A percentile compares a stretch with the other conserved stretches of the same genome.
These are phyloP conservation scores for Leptinotarsa haldemani DNA, from an alignment of 2,888 invertebrate genomes.

Conservation along the genomic window DNA sequence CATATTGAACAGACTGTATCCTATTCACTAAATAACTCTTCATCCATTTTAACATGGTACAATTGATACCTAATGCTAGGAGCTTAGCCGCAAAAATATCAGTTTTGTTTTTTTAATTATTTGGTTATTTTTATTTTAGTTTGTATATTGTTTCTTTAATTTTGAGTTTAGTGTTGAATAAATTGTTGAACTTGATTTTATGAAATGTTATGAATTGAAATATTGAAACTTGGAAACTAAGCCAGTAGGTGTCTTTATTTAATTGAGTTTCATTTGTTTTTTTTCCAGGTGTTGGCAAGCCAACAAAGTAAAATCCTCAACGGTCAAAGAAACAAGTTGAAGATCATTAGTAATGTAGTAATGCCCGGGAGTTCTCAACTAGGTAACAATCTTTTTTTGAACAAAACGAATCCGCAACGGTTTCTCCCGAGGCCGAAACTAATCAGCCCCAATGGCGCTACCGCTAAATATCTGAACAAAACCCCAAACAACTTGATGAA, in stretches of 20 bases:
- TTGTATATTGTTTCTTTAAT: no score
- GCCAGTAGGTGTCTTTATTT: not conserved
- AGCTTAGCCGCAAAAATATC: no score
- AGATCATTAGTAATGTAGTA: constrained; percentile 63
- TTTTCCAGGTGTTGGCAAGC: constrained; percentile 49
- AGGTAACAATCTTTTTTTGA: constrained; percentile 57
- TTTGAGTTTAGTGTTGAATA: no score
- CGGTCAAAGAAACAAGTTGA: constrained; percentile 64
- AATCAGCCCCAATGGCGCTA: constrained; percentile 57
- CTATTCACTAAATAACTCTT: no score
- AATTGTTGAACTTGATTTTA: no score
- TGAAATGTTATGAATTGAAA: no score
- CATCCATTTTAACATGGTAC: no score
- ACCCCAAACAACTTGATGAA: constrained; percentile 49
- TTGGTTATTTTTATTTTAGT: no score
- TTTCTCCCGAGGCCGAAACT: constrained; percentile 58
- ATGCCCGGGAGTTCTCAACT: constrained; percentile 56
- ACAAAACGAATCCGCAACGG: constrained; percentile 58
- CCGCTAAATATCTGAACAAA: constrained; percentile 61
- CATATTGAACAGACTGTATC: no score
- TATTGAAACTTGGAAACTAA: no score
- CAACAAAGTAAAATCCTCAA: constrained; percentile 55
- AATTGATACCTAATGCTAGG: no score
- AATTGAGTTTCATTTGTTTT: not conserved
- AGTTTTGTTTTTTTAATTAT: no score